Conservation (phyloP, 2,797 vertebrate genomes). For the Poeciliopsis infans region DNA sequence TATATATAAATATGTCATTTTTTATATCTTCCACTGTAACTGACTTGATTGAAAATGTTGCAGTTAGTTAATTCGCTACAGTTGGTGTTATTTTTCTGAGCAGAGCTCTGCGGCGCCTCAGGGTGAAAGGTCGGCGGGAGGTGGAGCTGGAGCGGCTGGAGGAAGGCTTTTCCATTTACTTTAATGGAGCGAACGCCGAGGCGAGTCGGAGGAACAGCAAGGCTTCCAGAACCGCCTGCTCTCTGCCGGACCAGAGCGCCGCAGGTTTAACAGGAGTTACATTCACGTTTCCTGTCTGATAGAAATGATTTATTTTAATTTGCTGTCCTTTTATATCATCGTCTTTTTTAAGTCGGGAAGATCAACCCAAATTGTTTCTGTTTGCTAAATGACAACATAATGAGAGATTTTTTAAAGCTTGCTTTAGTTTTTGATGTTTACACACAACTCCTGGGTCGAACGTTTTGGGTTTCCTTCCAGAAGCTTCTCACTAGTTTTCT, state of each 20-base stretch:
- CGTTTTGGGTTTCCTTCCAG: neutral
- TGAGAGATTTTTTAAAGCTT: neutral
- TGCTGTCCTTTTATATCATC: neutral
- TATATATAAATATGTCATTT: no score
- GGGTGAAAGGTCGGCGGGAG: slow-evolving; percentile 84
- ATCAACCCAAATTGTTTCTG: neutral
- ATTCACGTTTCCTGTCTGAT: neutral
- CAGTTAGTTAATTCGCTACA: no score
- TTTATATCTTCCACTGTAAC: no score
- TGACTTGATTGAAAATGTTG: no score
- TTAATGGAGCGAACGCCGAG: slow-evolving; percentile 93
- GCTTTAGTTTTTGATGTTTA: neutral
- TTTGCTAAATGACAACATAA: neutral
- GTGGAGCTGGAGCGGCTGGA: slow-evolving; percentile 88
- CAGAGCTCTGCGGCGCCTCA: slow-evolving; percentile 86
- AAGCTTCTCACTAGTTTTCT: neutral
- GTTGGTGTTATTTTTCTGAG: no score
- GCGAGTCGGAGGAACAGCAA: slow-evolving; percentile 64
- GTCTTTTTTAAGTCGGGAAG: neutral
- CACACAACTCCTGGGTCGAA: neutral
- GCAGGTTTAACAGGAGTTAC: slow-evolving; percentile 35
- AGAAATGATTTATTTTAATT: neutral
- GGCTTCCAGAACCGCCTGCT: slow-evolving; percentile 53
- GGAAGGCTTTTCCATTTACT: slow-evolving; percentile 92
- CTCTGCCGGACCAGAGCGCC: slow-evolving; percentile 54